phyloP scores from a whole-genome alignment of 1,140 invertebrate genomes.

The Arctopsyche grandis region DNA sequence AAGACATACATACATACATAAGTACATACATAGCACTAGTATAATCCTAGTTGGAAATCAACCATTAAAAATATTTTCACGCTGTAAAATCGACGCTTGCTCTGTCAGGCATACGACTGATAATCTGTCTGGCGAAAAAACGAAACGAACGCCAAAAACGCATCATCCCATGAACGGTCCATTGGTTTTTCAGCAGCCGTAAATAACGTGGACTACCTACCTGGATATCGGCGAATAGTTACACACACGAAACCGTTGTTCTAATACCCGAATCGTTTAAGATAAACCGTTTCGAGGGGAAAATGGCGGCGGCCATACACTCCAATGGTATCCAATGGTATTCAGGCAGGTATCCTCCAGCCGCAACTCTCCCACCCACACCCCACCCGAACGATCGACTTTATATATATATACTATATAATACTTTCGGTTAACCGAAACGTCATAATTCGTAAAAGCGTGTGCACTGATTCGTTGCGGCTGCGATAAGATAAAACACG shows the following conservation, averaged over 20 bases:
- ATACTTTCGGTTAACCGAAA: slow-evolving; percentile 47
- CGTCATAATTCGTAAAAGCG: slow-evolving; percentile 54
- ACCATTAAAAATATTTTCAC: no score
- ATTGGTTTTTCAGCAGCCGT: slow-evolving; percentile 48
- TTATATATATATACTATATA: no score
- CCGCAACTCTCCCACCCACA: no score
- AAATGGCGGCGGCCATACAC: background rate
- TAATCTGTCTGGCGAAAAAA: slow-evolving; percentile 27
- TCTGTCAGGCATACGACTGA: slow-evolving; percentile 35
- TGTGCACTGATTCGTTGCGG: slow-evolving; percentile 55
- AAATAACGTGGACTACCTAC: slow-evolving; percentile 41
- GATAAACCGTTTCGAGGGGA: slow-evolving; percentile 40
- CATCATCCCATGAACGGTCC: slow-evolving; percentile 41
- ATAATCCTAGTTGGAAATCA: no score
- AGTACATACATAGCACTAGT: no score
- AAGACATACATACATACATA: no score
- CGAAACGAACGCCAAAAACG: background rate
- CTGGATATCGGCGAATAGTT: no score
- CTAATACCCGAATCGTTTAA: slow-evolving; percentile 54
- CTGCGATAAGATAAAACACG: slow-evolving; percentile 53
- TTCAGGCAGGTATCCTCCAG: slow-evolving; percentile 26
- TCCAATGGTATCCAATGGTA: slow-evolving; percentile 28
- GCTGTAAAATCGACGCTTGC: background rate
- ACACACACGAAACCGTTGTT: slow-evolving; percentile 18
- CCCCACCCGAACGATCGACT: background rate